Percentiles rank a stretch among this genome's conserved stretches.
These are phyloP conservation scores for Sebastes iracundus DNA, from an alignment of 2,797 vertebrate genomes.

Conservation along the genomic window DNA sequence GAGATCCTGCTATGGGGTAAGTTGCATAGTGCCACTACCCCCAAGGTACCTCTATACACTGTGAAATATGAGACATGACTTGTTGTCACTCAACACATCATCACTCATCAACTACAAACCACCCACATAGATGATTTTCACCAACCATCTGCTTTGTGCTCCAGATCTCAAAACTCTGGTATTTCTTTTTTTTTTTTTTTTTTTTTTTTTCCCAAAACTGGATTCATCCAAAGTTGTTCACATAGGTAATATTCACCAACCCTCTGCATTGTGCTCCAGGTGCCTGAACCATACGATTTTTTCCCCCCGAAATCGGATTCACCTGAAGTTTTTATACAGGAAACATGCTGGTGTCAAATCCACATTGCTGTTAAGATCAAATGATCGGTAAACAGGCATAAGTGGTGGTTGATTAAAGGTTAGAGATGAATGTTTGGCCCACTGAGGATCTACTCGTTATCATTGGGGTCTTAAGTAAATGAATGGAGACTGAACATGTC, in stretches of 20 bases:
- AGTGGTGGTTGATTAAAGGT: slow-evolving; percentile 1
- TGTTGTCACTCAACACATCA: slow-evolving; percentile 27
- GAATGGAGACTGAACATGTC: not conserved
- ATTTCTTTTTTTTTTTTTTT: not conserved
- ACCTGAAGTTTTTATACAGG: not conserved
- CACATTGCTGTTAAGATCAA: slow-evolving; percentile 3
- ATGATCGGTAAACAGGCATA: not conserved
- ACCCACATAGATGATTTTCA: slow-evolving; percentile 30
- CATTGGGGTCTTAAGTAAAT: not conserved
- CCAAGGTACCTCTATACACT: slow-evolving; percentile 76
- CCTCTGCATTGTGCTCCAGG: slow-evolving; percentile 13
- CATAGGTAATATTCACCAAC: not conserved
- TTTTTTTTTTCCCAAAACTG: not conserved
- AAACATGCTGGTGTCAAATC: not conserved
- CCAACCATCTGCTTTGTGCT: slow-evolving; percentile 48
- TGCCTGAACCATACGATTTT: not conserved
- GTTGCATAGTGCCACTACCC: slow-evolving; percentile 82
- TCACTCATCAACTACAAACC: slow-evolving; percentile 31
- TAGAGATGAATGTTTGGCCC: not conserved
- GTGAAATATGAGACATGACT: slow-evolving; percentile 32
- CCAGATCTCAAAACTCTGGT: slow-evolving; percentile 16
- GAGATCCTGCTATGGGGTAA: slow-evolving; percentile 87
- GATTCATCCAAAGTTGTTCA: not conserved
- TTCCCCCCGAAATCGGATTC: not conserved
- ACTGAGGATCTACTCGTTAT: not conserved